Evolutionary conservation across 2,797 vertebrate species (phyloP), one percentile per base, ranked within the genome.

Genomic region (Phoeniculus purpureus): DNA sequence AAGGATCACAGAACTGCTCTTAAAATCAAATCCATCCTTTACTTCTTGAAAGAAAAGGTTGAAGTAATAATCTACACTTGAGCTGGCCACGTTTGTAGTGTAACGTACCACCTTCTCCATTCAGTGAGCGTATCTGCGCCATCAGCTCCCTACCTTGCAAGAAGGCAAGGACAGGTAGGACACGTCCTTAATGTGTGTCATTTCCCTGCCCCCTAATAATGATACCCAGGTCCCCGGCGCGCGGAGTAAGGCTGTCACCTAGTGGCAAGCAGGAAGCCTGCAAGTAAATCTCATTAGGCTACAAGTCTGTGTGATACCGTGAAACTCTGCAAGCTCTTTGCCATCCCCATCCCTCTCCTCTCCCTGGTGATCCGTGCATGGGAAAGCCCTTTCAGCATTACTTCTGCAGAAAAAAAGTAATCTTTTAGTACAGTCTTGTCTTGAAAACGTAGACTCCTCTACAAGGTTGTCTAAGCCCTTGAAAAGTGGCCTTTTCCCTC

Each of bases 231-330:
- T 9, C 37, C 52, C 15, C 40, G 29, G 79, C 43, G 61, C 70
- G 77, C 84, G 82, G 94, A 77, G 60, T 58, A 89, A 93, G 93
- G 73, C 90, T 93, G 94, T 77, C 94, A 96, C 75, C 94, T 95
- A 93, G 94, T 52, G 93, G 93, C 76, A 92, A 89, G 34, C 43
- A 70, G 43, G 50, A 67, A 93, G 45, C 67, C 84, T 81, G 1
- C 92, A 94, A 89, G 85, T 90, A 80, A 81, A 75, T 34, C 54
- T 91, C 68, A 71, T 78, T 85, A 68, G 68, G 32, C 31, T 66
- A 66, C 75, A 66, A 52, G 55, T 0, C 1, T 10, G 6, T 10
- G 6, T 27, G 9, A 20, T 12, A 13, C 20, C 4, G 34, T 3
- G 3, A 31, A 81, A 58, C 3, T 2, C 16, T 5, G 21, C 27